A percentile compares a stretch with the other conserved stretches of the same genome.
These are phyloP conservation scores for Scaptomyza montana DNA, from an alignment of 1,140 invertebrate genomes.

Conservation along the genomic window DNA sequence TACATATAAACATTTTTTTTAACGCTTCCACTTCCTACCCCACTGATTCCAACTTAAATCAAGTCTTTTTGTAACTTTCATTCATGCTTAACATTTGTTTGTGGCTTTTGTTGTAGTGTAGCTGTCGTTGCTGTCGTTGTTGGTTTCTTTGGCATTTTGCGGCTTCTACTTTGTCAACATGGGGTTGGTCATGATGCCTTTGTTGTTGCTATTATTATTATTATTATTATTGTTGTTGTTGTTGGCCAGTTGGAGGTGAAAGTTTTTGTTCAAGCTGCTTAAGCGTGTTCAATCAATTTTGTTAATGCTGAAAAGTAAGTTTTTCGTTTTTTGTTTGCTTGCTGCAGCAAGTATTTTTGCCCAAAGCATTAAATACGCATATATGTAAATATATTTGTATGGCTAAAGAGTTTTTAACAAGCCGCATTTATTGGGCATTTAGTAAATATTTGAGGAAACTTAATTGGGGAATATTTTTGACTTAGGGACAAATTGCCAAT, in stretches of 20 bases:
- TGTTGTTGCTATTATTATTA: constrained; percentile 17
- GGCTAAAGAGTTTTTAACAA: no score
- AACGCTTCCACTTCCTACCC: not conserved
- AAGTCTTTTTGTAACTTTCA: constrained; percentile 69
- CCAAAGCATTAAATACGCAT: not conserved
- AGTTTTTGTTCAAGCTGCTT: constrained; percentile 65
- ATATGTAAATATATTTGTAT: not conserved
- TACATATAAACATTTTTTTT: not conserved
- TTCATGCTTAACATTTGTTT: constrained; percentile 57
- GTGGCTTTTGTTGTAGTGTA: constrained; percentile 13
- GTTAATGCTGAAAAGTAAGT: constrained; percentile 49
- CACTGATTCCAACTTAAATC: constrained; percentile 26
- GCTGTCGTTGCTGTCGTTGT: constrained; percentile 36
- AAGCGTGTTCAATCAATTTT: constrained; percentile 75
- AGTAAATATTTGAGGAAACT: no score
- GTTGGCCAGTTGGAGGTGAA: constrained; percentile 64
- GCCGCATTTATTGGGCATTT: no score
- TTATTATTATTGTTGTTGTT: constrained; percentile 21
- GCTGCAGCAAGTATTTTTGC: constrained; percentile 12
- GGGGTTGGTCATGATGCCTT: constrained; percentile 8
- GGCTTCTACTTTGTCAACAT: constrained; percentile 64
- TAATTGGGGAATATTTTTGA: no score
- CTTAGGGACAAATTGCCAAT: no score
- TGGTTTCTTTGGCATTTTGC: constrained; percentile 51
- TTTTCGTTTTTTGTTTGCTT: constrained; percentile 2